phyloP scores from a whole-genome alignment of 1,140 invertebrate species.

The Micrasema minimum region DNA sequence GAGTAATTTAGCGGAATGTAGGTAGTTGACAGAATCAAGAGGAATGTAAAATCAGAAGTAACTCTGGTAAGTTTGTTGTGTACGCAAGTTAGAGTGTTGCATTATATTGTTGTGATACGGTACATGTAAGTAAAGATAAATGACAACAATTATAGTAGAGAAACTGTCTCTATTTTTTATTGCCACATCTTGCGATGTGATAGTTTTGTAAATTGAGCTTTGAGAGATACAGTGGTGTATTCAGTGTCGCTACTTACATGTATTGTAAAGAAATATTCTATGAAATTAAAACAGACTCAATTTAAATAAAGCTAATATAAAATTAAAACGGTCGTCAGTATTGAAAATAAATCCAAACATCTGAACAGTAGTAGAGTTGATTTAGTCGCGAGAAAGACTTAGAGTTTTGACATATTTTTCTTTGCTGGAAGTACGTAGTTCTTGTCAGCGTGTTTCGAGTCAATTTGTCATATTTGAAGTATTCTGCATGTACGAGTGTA shows the following conservation, averaged over 20 bases:
- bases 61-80: conserved; percentile 6
- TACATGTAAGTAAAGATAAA: conserved; percentile 10
- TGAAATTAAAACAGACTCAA: conserved; percentile 25
- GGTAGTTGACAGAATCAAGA: conserved; percentile 14
- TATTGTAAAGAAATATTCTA: conserved; percentile 24
- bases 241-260: conserved; percentile 11
- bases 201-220: too few species aligned
- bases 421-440: conserved; percentile 70
- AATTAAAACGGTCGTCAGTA: conserved; percentile 51
- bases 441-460: conserved; percentile 62
- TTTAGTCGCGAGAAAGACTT: conserved; percentile 68
- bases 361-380: conserved; percentile 54
- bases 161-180: too few species aligned
- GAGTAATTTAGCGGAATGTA: conserved; percentile 10
- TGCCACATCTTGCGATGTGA: too few species aligned
- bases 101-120: conserved; percentile 12
- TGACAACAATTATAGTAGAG: too few species aligned
- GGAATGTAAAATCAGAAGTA: conserved; percentile 4
- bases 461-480: conserved; percentile 53
- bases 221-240: not conserved
- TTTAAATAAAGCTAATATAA: conserved; percentile 41
- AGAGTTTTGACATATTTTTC: conserved; percentile 71
- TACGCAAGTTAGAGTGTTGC: conserved; percentile 14
- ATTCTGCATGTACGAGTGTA: conserved; percentile 45
- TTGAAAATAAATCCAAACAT: conserved; percentile 45